phyloP scores from a whole-genome alignment of 2,113 vertebrate species.

The Amblyornis subalaris region DNA sequence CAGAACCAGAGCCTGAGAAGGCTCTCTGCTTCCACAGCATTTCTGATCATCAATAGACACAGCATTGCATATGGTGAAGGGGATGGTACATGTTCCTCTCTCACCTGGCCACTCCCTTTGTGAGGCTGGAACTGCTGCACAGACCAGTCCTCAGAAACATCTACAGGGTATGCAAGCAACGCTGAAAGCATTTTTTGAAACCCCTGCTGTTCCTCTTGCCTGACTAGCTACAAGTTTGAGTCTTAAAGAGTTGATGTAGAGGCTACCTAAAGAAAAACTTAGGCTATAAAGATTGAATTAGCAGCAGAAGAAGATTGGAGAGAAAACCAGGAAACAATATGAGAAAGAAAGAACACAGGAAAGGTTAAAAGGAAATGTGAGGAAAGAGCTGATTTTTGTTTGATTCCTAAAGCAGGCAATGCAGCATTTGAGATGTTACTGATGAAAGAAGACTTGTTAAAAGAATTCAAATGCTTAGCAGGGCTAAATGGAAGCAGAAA shows the following conservation, averaged over 20 bases:
- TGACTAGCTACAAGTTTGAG: background rate
- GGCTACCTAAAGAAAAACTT: background rate
- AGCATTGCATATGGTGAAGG: background rate
- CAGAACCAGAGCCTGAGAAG: background rate
- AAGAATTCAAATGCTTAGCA: background rate
- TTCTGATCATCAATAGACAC: background rate
- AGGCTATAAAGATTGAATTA: background rate
- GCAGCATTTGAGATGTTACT: background rate
- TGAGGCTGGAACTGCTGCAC: background rate
- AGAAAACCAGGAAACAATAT: background rate
- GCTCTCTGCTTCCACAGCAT: background rate
- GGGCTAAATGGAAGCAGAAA: background rate
- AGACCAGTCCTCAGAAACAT: background rate
- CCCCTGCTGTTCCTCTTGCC: background rate
- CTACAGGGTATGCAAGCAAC: background rate
- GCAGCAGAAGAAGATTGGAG: background rate
- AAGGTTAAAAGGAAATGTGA: background rate
- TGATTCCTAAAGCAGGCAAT: background rate
- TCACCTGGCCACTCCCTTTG: background rate
- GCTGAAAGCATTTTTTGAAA: background rate
- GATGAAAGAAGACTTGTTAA: background rate
- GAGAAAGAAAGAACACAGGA: background rate
- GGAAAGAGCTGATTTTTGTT: background rate
- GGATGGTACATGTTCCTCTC: background rate
- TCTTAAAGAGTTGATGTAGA: background rate